phyloP scores from a whole-genome alignment of 2,113 vertebrate genomes.

The Boulengeromyrus knoepffleri region DNA sequence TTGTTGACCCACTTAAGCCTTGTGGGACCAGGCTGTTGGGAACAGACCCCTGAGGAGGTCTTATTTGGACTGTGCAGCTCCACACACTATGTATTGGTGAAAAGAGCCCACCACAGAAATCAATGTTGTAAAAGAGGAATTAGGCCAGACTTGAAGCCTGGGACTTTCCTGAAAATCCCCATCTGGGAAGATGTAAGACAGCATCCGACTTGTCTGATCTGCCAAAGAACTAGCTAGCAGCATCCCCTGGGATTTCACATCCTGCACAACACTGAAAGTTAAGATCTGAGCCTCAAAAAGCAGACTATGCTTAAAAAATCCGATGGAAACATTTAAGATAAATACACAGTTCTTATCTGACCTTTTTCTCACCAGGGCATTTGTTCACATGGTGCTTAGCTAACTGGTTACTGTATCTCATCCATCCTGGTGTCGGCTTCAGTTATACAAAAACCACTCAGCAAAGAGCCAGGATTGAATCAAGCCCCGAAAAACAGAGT shows the following conservation, averaged over 20 bases:
- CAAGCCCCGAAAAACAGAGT: background rate
- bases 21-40: background rate
- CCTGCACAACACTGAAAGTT: background rate
- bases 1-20: background rate
- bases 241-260: background rate
- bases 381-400: background rate
- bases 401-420: background rate
- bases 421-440: background rate
- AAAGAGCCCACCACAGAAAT: background rate
- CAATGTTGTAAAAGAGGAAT: background rate
- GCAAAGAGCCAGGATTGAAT: background rate
- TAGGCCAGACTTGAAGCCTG: conserved; percentile 14
- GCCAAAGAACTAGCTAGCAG: background rate
- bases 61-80: background rate
- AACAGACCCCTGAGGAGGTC: background rate
- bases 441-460: background rate
- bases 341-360: background rate
- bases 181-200: background rate
- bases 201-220: background rate
- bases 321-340: background rate
- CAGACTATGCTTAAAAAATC: background rate
- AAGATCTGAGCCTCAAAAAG: background rate
- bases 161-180: conserved; percentile 12
- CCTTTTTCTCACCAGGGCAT: background rate
- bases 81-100: background rate